Conservation (phyloP, 2,797 vertebrate species). For the Menidia menidia region DNA sequence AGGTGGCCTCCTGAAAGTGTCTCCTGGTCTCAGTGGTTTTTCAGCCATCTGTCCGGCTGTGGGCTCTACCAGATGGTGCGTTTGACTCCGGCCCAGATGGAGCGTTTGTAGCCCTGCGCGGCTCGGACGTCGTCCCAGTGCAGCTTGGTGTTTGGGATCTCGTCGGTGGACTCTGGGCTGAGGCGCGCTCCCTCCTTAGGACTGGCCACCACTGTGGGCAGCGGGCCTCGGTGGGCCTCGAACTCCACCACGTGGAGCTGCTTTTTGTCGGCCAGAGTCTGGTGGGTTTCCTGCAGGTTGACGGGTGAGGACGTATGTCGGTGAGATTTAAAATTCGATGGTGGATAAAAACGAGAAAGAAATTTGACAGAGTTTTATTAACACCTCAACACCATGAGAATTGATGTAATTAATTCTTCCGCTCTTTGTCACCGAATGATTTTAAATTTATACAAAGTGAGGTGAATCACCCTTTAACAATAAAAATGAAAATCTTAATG, state of each 20-base stretch:
- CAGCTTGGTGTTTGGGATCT: conserved; percentile 84
- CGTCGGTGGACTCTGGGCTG: conserved; percentile 83
- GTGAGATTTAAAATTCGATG: too few relatives aligned
- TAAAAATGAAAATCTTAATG: background rate
- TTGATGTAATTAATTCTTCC: too few relatives aligned
- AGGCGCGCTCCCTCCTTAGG: conserved; percentile 69
- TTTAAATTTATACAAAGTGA: background rate
- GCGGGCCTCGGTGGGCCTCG: conserved; percentile 83
- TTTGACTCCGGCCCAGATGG: conserved; percentile 86
- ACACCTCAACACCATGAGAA: too few relatives aligned
- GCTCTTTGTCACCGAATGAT: too few relatives aligned
- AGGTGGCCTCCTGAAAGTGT: background rate
- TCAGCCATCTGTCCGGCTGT: conserved; percentile 1
- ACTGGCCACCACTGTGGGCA: conserved; percentile 88
- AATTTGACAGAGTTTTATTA: too few relatives aligned
- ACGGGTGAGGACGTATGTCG: background rate
- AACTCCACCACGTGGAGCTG: conserved; percentile 92
- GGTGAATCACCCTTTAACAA: background rate
- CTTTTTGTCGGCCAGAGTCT: conserved; percentile 87
- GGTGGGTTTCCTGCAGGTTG: conserved; percentile 88
- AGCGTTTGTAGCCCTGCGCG: conserved; percentile 85
- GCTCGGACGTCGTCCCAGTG: conserved; percentile 89
- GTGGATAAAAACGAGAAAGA: background rate
- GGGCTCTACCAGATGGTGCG: conserved; percentile 81
- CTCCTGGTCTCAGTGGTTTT: conserved; percentile 7